Evolutionary conservation across 92 coral and sea anemone genomes (phyloP), one percentile per base, ranked within the genome.

Genomic region (Bergia sp.): DNA sequence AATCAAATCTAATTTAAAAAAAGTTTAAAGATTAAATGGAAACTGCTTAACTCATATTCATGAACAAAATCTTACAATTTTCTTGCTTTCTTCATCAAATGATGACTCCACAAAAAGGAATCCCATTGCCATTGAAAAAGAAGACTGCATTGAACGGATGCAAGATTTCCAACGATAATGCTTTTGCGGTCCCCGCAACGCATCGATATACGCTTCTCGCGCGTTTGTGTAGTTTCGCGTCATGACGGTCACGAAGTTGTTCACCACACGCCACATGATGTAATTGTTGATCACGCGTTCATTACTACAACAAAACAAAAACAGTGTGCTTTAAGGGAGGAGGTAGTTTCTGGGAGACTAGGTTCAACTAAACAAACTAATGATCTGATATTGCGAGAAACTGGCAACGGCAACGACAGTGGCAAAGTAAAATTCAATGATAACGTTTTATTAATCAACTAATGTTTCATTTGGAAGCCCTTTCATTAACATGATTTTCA

Each of bases 71-170:
- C 80, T 91, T 58, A 88, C 96, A 78, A 86, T 85, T 77, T 42
- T 80, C 73, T 92, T 93, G 42, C 91, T 79, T 43, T 76, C 66
- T 58, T 93, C 98, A 50, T 93, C 89, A 88, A 95, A 93, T 53
- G 89, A 21, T 37, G 94, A 88, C n/a, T 93, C 94, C 3, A 93
- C 89, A 79, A 89, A 95, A 83, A 95, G 86, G 55, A 92, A 71
- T 21, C 92, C 94, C 73, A 86, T 50, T 9, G 94, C 76, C 94
- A 92, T 89, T 53, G 76, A 73, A 49, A 92, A 80, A 2, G 65
- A 50, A 18, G 78, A 38, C 37, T 92, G 92, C 92, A 89, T 86
- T 55, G 23, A 2, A 3, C 21, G n/a, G 43, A 92, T 86, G 58
- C 94, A 92, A 37, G 67, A 76, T 12, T 74, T 61, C 92, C 90